phyloP scores from a whole-genome alignment of 1,140 invertebrate species.

The Stegodyphus dumicola region DNA sequence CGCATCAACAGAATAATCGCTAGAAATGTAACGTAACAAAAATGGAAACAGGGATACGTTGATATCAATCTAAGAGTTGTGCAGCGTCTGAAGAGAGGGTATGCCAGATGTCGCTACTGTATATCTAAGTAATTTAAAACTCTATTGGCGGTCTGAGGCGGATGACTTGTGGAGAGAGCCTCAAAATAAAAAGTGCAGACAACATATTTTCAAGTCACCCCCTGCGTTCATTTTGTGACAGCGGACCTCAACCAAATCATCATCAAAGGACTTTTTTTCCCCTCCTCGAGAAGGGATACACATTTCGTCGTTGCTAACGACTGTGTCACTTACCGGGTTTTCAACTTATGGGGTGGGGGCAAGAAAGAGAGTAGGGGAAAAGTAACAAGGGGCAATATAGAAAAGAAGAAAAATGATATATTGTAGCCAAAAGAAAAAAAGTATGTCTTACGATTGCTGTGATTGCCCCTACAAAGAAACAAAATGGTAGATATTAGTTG shows the following conservation, averaged over 20 bases:
- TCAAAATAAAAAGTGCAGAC: not conserved
- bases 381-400: not conserved
- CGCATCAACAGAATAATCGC: no score
- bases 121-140: slow-evolving; percentile 27
- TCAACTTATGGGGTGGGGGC: not conserved
- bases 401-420: no score
- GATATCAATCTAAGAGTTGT: no score
- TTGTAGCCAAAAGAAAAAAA: not conserved
- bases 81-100: no score
- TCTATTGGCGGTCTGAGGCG: not conserved
- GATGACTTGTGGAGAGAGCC: not conserved
- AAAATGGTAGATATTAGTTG: no score
- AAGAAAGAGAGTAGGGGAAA: not conserved
- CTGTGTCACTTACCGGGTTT: slow-evolving; percentile 22
- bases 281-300: not conserved
- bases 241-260: slow-evolving; percentile 2
- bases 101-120: not conserved
- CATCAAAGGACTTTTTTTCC: slow-evolving; percentile 27
- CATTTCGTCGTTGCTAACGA: slow-evolving; percentile 14
- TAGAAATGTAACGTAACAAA: no score
- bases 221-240: slow-evolving; percentile 7
- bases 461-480: no score
- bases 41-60: no score
- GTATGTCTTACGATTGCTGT: no score
- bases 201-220: not conserved